Evolutionary conservation across 30 jellyfish, hydroid and myxozoan genomes (phyloP).

Genomic region (Hydractinia symbiolongicarpus): DNA sequence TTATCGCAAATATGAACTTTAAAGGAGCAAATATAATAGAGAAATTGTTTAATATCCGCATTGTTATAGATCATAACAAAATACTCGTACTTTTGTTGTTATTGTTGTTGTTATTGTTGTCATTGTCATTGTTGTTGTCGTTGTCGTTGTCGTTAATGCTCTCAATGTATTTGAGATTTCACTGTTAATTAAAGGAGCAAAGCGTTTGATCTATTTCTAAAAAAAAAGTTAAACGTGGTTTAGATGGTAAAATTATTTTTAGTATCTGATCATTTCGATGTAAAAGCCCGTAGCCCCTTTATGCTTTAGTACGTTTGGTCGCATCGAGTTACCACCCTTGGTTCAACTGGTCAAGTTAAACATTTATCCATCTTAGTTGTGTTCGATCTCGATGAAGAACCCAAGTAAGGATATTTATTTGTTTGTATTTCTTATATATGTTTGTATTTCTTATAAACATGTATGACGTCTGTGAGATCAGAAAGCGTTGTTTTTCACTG

Average conservation of each 20-base stretch:
- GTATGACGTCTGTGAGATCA: too few relatives aligned
- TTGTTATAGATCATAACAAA: too few relatives aligned
- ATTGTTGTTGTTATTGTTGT: neutral
- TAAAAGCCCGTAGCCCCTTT: too few relatives aligned
- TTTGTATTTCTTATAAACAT: neutral
- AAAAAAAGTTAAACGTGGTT: too few relatives aligned
- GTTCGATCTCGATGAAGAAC: slow-evolving; percentile 13
- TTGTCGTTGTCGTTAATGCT: neutral
- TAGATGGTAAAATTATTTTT: too few relatives aligned
- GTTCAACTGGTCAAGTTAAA: neutral
- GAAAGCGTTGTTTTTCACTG: too few relatives aligned
- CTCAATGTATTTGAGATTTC: neutral
- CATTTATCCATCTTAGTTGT: neutral
- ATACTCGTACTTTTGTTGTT: neutral
- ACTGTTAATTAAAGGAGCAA: too few relatives aligned
- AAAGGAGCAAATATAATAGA: too few relatives aligned
- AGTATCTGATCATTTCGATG: too few relatives aligned
- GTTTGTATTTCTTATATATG: neutral
- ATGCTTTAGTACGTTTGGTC: neutral
- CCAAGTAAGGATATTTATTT: neutral
- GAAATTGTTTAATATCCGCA: too few relatives aligned
- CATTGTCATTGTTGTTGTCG: neutral
- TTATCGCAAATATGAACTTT: too few relatives aligned
- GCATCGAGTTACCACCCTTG: neutral
- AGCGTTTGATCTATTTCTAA: too few relatives aligned